Evolutionary conservation across 1,140 invertebrate genomes (phyloP), one percentile per base, ranked within the genome.

Genomic region (Bombyx mori): DNA sequence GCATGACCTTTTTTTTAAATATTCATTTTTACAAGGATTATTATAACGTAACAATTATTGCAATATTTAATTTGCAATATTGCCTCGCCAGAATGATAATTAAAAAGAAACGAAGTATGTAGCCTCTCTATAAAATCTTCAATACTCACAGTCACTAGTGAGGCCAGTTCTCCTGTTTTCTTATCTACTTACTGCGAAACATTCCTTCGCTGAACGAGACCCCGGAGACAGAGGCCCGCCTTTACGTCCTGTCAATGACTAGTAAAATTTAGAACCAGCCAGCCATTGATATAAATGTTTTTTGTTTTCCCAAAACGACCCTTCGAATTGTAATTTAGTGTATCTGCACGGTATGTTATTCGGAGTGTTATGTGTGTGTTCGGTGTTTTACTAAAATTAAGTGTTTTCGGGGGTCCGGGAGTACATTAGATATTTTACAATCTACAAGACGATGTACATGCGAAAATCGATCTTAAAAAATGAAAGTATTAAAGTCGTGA

Each of bases 241-340:
- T 82, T 85, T 85, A 86, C 78, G 71, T 75, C 79, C 82, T 86
- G 83, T 86, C 83, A 83, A 86, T 86, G 82, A 83, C 80, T 84
- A 79, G 72, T 75, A 77, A 83, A 65, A 86, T 86, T 86, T 84
- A 82, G 79, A 86, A 79, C 82, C 77, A 68, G 60, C 77, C 74
- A 69, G 65, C 81, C 83, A 86, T 86, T 86, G 81, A 86, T 85
- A 86, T 85, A 82, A 86, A 86, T 86, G 83, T 86, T 86, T 86
- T 86, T 86, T 84, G 80, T 83, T 83, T 76, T 82, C 82, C 83
- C 83, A 77, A 80, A 82, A 83, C 83, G 73, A 75, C 82, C 80
- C 71, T 84, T 77, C 68, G 69, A 79, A 85, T 85, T 83, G 83
- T 86, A 81, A 86, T 86, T 85, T 86, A 86, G 71, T 51, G 62